Conservation (phyloP, 2,888 invertebrate species). For the Polyommatus iphigenia region DNA sequence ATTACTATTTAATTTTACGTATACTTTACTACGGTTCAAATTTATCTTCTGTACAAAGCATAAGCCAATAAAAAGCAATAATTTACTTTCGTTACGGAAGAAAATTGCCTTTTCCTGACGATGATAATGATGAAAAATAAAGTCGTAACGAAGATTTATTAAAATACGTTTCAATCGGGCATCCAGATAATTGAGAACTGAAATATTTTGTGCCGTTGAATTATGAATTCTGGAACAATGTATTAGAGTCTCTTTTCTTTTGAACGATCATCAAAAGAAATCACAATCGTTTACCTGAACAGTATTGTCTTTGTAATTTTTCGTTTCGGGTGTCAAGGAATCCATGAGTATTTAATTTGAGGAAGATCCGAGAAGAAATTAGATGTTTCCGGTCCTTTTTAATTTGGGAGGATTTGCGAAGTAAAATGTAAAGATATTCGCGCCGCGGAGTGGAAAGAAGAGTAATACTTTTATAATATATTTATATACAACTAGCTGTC, state of each 20-base stretch:
- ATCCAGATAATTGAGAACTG: constrained; percentile 11
- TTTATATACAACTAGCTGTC: too few species aligned
- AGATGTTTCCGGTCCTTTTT: not conserved
- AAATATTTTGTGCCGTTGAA: not conserved
- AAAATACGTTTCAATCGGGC: constrained; percentile 22
- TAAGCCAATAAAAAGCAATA: not conserved
- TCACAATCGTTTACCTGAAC: constrained; percentile 17
- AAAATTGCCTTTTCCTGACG: not conserved
- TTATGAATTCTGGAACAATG: too few species aligned
- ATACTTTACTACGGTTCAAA: too few species aligned
- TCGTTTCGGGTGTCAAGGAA: constrained; percentile 23
- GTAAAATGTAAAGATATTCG: not conserved
- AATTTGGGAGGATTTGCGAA: not conserved
- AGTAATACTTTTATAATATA: not conserved
- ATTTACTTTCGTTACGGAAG: not conserved
- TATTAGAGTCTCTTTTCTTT: not conserved
- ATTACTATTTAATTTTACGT: too few species aligned
- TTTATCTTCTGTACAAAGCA: not conserved
- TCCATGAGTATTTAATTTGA: constrained; percentile 26
- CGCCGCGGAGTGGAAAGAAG: not conserved
- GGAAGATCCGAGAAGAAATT: not conserved
- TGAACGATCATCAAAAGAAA: constrained; percentile 6
- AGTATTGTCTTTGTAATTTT: constrained; percentile 27
- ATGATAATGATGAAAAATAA: constrained; percentile 21
- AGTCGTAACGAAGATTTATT: constrained; percentile 12